Percentiles rank a stretch among this genome's conserved stretches.
Evolutionary conservation across 2,888 invertebrate genomes (phyloP).

Genomic region (Heliconius erato): DNA sequence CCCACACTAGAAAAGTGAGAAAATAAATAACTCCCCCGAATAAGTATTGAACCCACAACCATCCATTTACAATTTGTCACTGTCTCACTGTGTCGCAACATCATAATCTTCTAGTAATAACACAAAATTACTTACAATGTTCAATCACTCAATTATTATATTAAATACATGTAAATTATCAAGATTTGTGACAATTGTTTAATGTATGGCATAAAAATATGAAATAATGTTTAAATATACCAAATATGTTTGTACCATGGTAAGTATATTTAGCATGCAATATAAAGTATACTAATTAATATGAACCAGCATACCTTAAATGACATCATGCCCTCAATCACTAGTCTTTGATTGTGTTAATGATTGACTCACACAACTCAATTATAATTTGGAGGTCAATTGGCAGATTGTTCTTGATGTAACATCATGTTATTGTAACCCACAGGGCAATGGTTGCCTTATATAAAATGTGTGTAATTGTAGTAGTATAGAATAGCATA

Average conservation of each 20-base stretch:
- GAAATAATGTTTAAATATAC: background rate
- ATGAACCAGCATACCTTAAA: constrained; percentile 61
- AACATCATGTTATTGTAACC: constrained; percentile 13
- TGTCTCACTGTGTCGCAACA: too few species aligned
- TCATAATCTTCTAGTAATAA: too few species aligned
- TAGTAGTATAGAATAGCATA: background rate
- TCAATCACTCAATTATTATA: too few species aligned
- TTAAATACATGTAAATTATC: too few species aligned
- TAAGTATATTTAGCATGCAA: constrained; percentile 69
- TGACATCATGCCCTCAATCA: constrained; percentile 78
- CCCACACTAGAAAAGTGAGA: too few species aligned
- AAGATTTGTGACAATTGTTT: too few species aligned
- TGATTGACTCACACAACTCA: constrained; percentile 68
- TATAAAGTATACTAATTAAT: constrained; percentile 65
- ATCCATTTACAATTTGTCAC: background rate
- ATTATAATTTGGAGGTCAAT: constrained; percentile 61
- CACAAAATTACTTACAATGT: too few species aligned
- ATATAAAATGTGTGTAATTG: background rate
- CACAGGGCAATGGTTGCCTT: background rate
- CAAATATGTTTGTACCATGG: constrained; percentile 51
- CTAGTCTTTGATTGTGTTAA: constrained; percentile 58
- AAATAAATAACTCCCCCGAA: background rate
- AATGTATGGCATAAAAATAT: too few species aligned
- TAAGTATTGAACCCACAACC: background rate
- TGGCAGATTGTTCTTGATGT: constrained; percentile 51